Evolutionary conservation across 2,888 invertebrate species (phyloP).

Genomic region (Neelides folsomi): DNA sequence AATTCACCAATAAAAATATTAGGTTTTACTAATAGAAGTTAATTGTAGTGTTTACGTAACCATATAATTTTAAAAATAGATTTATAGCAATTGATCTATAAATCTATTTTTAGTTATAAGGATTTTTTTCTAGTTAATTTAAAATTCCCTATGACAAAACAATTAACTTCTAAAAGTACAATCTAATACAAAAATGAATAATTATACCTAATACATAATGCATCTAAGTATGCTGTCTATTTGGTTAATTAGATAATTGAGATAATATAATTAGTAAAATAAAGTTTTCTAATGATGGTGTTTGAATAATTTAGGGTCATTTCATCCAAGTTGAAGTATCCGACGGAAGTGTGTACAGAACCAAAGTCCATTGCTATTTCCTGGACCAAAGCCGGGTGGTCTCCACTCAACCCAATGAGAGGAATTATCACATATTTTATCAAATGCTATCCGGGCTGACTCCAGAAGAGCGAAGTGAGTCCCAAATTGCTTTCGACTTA

Average conservation of each 20-base stretch:
- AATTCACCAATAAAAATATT: no score
- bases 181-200: no score
- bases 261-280: background rate
- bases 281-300: constrained; percentile 27
- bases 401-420: constrained; percentile 63
- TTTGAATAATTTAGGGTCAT: constrained; percentile 76
- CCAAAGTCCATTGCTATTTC: constrained; percentile 92
- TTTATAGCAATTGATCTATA: no score
- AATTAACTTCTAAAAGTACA: no score
- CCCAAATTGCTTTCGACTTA: background rate
- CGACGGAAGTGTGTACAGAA: constrained; percentile 83
- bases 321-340: constrained; percentile 93
- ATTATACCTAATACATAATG: no score
- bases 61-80: no score
- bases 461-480: constrained; percentile 60
- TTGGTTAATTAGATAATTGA: background rate
- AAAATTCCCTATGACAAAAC: no score
- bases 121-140: no score
- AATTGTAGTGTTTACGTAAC: no score
- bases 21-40: no score
- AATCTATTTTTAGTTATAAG: no score
- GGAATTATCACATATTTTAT: constrained; percentile 94
- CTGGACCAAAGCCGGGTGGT: constrained; percentile 86
- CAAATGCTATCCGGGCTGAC: constrained; percentile 83
- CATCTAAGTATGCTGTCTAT: no score